A percentile compares a stretch with the other conserved stretches of the same genome.
These are phyloP conservation scores for Mus spretus DNA, from an alignment of 2,797 vertebrate species.

Conservation along the genomic window DNA sequence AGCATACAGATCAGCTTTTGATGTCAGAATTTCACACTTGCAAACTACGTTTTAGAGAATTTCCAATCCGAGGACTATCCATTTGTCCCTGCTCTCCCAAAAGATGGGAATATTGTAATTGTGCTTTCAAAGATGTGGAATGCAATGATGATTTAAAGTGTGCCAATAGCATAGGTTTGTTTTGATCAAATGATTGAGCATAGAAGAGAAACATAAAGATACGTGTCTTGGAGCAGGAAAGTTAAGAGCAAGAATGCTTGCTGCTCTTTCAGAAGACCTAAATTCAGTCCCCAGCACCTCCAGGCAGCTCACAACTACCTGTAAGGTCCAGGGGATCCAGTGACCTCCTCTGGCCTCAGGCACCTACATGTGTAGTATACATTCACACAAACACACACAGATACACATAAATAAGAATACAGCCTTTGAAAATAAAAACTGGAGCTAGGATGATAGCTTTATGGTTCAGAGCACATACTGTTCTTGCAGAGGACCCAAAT, in stretches of 20 bases:
- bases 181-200: not conserved
- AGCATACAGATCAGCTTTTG: not conserved
- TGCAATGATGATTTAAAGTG: not conserved
- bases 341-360: not conserved
- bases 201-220: not conserved
- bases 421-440: not conserved
- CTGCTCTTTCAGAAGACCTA: not conserved
- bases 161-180: not conserved
- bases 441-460: not conserved
- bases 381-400: not conserved
- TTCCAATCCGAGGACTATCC: not conserved
- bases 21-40: not conserved
- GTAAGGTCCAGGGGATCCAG: not conserved
- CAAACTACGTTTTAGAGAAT: constrained; percentile 34
- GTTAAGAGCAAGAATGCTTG: not conserved
- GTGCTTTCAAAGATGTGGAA: not conserved
- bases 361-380: not conserved
- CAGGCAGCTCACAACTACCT: not conserved
- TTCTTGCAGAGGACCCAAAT: not conserved
- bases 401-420: not conserved
- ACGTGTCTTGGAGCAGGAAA: not conserved
- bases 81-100: not conserved
- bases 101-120: not conserved
- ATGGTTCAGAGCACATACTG: not conserved
- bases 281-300: not conserved